phyloP scores from a whole-genome alignment of 2,797 vertebrate species.

The Astyanax mexicanus region DNA sequence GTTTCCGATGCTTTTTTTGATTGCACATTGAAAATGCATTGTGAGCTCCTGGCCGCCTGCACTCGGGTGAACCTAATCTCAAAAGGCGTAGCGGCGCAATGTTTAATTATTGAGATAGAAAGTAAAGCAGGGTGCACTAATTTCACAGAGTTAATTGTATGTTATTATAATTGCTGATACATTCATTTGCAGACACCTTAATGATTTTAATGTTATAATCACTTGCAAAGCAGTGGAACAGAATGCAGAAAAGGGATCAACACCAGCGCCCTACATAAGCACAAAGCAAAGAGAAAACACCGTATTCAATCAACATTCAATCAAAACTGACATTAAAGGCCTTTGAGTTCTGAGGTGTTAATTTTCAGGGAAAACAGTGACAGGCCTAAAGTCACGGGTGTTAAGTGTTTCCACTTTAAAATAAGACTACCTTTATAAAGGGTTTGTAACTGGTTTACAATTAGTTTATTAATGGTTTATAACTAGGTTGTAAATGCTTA shows the following conservation, averaged over 20 bases:
- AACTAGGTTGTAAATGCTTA: no score
- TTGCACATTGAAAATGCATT: slow-evolving; percentile 55
- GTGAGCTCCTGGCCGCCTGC: slow-evolving; percentile 53
- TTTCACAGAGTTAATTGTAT: slow-evolving; percentile 79
- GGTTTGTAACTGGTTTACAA: no score
- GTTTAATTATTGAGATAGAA: slow-evolving; percentile 68
- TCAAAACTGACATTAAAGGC: no score
- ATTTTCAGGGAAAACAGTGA: no score
- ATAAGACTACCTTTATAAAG: no score
- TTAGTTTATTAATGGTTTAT: no score
- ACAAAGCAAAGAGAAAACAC: no score
- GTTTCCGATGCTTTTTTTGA: slow-evolving; percentile 45
- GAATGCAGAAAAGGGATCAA: not conserved
- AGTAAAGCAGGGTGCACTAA: slow-evolving; percentile 65
- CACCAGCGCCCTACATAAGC: not conserved
- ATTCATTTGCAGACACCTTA: slow-evolving; percentile 74
- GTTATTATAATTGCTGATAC: slow-evolving; percentile 69
- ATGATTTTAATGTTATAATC: slow-evolving; percentile 32
- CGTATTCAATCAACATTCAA: not conserved
- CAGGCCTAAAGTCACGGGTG: no score
- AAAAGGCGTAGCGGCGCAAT: slow-evolving; percentile 64
- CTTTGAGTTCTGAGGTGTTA: no score
- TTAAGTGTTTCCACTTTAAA: no score
- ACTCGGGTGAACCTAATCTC: slow-evolving; percentile 62
- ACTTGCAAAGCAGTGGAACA: not conserved